Percentiles rank a stretch among this genome's conserved stretches.
Evolutionary conservation across 2,888 invertebrate genomes (phyloP).

Genomic region (Chalcosyrphus nemorum): DNA sequence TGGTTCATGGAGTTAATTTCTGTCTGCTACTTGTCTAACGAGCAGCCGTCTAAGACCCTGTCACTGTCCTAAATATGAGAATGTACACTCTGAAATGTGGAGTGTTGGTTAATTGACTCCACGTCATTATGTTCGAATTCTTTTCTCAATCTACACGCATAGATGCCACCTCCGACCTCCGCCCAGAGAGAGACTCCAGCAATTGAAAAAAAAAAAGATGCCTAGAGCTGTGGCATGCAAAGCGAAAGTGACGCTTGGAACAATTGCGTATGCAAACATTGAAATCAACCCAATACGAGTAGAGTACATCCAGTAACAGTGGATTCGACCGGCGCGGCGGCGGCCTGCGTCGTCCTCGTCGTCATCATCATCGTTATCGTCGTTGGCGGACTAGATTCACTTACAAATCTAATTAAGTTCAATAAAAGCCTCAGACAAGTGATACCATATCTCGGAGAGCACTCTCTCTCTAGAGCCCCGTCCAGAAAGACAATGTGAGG

Average conservation of each 20-base stretch:
- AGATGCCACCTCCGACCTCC: conserved; percentile 64
- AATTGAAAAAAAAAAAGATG: conserved; percentile 46
- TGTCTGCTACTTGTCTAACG: conserved; percentile 67
- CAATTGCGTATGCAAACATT: conserved; percentile 73
- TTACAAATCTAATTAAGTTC: conserved; percentile 82
- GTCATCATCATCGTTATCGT: conserved; percentile 16
- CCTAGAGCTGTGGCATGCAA: conserved; percentile 19
- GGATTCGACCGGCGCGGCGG: no score
- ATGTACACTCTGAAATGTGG: conserved; percentile 31
- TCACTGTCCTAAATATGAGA: conserved; percentile 64
- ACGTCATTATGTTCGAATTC: conserved; percentile 66
- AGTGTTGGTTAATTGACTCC: conserved; percentile 65
- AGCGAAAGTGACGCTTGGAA: conserved; percentile 67
- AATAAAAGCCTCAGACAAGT: conserved; percentile 76
- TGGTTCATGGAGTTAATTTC: conserved; percentile 68
- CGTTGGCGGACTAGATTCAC: conserved; percentile 80
- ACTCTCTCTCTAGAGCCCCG: not conserved
- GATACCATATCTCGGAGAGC: conserved; percentile 37
- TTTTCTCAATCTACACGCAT: conserved; percentile 64
- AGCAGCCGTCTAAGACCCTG: conserved; percentile 7
- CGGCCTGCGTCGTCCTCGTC: not conserved
- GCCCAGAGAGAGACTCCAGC: conserved; percentile 6
- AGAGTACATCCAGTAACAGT: no score
- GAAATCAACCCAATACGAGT: conserved; percentile 58
- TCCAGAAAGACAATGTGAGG: conserved; percentile 54